Percentiles rank a stretch among this genome's conserved stretches.
These are phyloP conservation scores for Fragum fragum DNA, from an alignment of 2,888 invertebrate genomes.

Conservation along the genomic window DNA sequence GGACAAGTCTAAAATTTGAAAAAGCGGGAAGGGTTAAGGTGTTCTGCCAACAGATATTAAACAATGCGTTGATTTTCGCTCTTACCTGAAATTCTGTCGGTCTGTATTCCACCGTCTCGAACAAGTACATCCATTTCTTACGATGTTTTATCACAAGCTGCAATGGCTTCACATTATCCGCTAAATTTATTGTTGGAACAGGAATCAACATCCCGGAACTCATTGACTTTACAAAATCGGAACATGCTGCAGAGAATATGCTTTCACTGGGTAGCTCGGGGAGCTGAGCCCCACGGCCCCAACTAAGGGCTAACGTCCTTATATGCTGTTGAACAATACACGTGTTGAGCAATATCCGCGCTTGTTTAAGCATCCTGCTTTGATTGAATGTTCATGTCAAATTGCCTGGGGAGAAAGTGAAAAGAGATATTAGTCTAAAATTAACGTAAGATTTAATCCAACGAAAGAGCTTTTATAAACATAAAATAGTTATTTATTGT, in stretches of 20 bases:
- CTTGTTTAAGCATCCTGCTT: too few species aligned
- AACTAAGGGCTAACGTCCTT: not conserved
- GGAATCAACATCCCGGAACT: slow-evolving; percentile 69
- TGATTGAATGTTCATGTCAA: too few species aligned
- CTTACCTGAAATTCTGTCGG: slow-evolving; percentile 64
- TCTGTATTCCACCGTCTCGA: slow-evolving; percentile 43
- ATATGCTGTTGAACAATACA: not conserved
- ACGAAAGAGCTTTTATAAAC: too few species aligned
- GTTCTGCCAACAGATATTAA: too few species aligned
- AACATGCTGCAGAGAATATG: slow-evolving; percentile 73
- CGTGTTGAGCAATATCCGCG: too few species aligned
- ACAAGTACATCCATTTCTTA: slow-evolving; percentile 51
- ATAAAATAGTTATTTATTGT: too few species aligned
- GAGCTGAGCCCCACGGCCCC: not conserved
- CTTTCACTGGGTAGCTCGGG: not conserved
- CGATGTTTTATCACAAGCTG: slow-evolving; percentile 66
- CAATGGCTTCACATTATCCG: slow-evolving; percentile 67
- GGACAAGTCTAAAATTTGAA: too few species aligned
- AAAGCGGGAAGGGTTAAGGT: too few species aligned
- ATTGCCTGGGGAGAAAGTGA: too few species aligned
- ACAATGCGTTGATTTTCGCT: too few species aligned
- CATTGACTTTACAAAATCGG: slow-evolving; percentile 70
- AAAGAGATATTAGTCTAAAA: too few species aligned
- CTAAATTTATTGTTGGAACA: slow-evolving; percentile 68
- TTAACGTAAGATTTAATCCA: too few species aligned